Conservation (phyloP, 2,888 invertebrate species). For the Acleris laterana region DNA sequence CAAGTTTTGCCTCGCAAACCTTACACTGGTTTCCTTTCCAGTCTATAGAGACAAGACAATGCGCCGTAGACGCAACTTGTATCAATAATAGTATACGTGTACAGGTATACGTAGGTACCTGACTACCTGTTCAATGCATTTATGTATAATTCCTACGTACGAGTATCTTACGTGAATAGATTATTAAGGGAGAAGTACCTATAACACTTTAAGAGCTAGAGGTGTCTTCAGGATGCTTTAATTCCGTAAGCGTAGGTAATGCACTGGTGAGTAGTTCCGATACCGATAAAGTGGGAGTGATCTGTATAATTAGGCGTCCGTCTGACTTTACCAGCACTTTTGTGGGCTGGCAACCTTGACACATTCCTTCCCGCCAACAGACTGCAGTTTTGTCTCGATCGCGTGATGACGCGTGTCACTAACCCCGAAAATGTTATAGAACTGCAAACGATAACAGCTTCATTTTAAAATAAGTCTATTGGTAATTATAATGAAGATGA, state of each 20-base stretch:
- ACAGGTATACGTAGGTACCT: not conserved
- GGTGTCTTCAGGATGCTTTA: constrained; percentile 10
- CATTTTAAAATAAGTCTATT: no score
- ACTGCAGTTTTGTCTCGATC: no score
- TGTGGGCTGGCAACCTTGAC: no score
- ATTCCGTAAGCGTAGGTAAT: not conserved
- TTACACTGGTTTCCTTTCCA: constrained; percentile 18
- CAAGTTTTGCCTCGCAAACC: constrained; percentile 7
- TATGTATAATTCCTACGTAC: constrained; percentile 15
- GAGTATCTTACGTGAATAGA: constrained; percentile 12
- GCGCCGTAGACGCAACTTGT: constrained; percentile 13
- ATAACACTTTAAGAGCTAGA: not conserved
- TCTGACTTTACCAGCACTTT: no score
- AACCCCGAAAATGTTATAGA: no score
- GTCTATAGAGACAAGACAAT: constrained; percentile 29
- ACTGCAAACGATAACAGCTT: no score
- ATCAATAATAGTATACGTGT: constrained; percentile 15
- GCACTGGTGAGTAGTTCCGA: no score
- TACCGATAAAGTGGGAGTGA: no score
- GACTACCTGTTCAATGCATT: constrained; percentile 1
- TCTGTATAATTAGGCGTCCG: no score
- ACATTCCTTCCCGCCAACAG: no score
- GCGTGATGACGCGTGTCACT: no score
- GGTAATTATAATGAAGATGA: no score
- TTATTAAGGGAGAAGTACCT: constrained; percentile 10